Evolutionary conservation across 2,888 invertebrate species (phyloP).

Genomic region (Dryomyza anilis): DNA sequence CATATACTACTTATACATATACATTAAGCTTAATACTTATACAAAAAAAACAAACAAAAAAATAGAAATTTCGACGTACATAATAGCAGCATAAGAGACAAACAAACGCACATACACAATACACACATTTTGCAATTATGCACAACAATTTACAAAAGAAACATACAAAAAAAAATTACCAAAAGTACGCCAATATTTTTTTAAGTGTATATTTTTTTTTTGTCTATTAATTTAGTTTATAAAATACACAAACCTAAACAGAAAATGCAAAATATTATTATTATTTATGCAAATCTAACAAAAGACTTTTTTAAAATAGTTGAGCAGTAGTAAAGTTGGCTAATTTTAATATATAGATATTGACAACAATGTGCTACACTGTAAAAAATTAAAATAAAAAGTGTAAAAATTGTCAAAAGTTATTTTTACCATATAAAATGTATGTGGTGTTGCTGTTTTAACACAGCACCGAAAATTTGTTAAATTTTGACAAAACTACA

Average conservation of each 20-base stretch:
- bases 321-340: too few relatives aligned
- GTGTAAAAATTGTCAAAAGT: too few relatives aligned
- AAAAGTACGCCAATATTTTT: not conserved
- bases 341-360: too few relatives aligned
- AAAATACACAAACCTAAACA: not conserved
- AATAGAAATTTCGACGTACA: too few relatives aligned
- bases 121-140: constrained; percentile 18
- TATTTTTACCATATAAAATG: too few relatives aligned
- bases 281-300: not conserved
- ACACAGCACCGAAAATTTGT: too few relatives aligned
- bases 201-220: constrained; percentile 1
- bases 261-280: not conserved
- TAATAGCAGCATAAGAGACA: too few relatives aligned
- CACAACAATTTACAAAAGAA: constrained; percentile 9
- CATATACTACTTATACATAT: constrained; percentile 25
- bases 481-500: too few relatives aligned
- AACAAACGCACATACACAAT: constrained; percentile 23
- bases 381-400: too few relatives aligned
- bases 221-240: too few relatives aligned
- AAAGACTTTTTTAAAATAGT: constrained; percentile 3
- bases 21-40: constrained; percentile 11
- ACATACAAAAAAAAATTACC: not conserved
- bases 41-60: constrained; percentile 7
- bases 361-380: too few relatives aligned
- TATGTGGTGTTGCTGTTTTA: too few relatives aligned